Base-by-base conservation (phyloP, 2,797 vertebrate genomes). In the Notamacropus eugenii region DNA sequence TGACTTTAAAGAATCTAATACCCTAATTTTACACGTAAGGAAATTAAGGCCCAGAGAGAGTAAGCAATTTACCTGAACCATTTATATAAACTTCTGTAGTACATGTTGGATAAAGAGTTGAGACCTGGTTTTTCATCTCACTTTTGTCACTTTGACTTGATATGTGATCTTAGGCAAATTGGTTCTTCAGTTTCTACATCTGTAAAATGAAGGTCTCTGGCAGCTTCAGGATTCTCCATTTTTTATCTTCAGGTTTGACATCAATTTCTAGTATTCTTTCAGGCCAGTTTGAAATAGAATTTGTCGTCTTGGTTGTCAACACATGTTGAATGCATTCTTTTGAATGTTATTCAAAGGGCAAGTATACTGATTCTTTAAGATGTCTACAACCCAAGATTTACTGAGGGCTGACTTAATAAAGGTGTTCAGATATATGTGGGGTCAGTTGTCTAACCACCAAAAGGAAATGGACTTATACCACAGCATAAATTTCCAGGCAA, bases 401-500 rank as follows among this genome's bases (percentile, higher is more conserved):
- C 40, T 27, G 22, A 82, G 40, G 22, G 22, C 46, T 82, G 22
- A 11, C 74, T 82, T 82, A 82, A 27, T 82, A 46, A 46, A 82
- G 22, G 40, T 87, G 8, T 87, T 87, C 74, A 87, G 40, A 87
- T 46, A 50, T 46, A 27, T 46, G 74, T 87, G 74, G 74, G n/a
- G 74, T 87, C 74, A 87, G 22, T 87, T 87, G 40, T 50, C 74
- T 46, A 87, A 87, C 40, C 40, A 87, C 40, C 22, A 27, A 87
- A 87, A 87, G 40, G 74, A 87, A 87, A 87, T 46, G 74, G 22
- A 87, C 3, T 87, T 87, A 27, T 5, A 46, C 74, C 74, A 27
- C 74, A 87, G 74, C 74, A 46, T 87, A 87, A 87, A 87, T 87
- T 87, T 87, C 74, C 74, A 46, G 74, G 74, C 74, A 87, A 87